Percentiles rank a stretch among this genome's conserved stretches.
Evolutionary conservation across 2,888 invertebrate species (phyloP).

Genomic region (Dyspetes luteomarginatus): DNA sequence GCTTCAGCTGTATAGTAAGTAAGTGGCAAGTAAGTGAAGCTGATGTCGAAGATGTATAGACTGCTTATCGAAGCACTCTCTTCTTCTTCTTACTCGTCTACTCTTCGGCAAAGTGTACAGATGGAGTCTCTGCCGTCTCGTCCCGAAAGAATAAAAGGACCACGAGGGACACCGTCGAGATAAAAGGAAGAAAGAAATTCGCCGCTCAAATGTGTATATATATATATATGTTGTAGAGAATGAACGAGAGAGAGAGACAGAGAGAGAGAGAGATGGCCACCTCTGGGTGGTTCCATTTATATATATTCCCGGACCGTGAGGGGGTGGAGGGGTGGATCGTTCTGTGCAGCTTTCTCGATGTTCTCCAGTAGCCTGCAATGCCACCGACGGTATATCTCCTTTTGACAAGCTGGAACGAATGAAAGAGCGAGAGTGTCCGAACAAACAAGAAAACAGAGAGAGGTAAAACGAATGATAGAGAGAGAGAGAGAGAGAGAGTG

Average conservation of each 20-base stretch:
- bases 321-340: slow-evolving; percentile 10
- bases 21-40: slow-evolving; percentile 44
- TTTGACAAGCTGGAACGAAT: slow-evolving; percentile 73
- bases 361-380: slow-evolving; percentile 60
- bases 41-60: slow-evolving; percentile 71
- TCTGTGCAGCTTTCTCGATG: slow-evolving; percentile 26
- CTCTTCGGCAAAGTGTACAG: slow-evolving; percentile 42
- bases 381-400: slow-evolving; percentile 75
- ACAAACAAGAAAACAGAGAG: slow-evolving; percentile 47
- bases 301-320: neutral
- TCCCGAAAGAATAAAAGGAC: slow-evolving; percentile 56
- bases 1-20: neutral
- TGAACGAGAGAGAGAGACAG: neutral
- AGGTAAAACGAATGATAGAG: slow-evolving; percentile 48
- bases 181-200: slow-evolving; percentile 49
- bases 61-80: slow-evolving; percentile 75
- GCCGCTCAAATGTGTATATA: neutral
- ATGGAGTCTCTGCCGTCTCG: slow-evolving; percentile 19
- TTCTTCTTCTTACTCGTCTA: slow-evolving; percentile 54
- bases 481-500: slow-evolving; percentile 34
- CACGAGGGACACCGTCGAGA: slow-evolving; percentile 47
- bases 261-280: neutral
- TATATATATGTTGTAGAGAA: neutral
- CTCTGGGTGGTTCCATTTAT: neutral
- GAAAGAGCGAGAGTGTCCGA: slow-evolving; percentile 43